Base-by-base conservation (phyloP, 2,797 vertebrate genomes). In the Rhadinocentrus ornatus region DNA sequence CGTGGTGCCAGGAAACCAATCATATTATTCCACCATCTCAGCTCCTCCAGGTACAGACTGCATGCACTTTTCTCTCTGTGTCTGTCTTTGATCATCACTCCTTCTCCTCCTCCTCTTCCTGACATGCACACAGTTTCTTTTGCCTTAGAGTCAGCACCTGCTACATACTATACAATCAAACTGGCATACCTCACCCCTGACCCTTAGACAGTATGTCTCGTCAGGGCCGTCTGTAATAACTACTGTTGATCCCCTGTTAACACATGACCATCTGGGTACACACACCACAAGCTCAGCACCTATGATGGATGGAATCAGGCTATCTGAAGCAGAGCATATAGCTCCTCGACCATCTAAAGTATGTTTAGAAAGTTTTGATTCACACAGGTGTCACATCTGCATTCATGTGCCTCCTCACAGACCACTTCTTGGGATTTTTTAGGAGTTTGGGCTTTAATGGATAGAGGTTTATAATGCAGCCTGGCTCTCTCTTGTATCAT, bases 1-100 rank as follows among this genome's bases (percentile, higher is more conserved):
- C 96, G 1, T 97, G 97, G 97, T 99, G 97, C 92, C 97, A 99
- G 84, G 97, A 97, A 89, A 94, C 95, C 57, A 97, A 98, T 58
- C 96, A 96, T 75, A 93, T 93, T 46, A 96, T 97, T 88, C 95
- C 95, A 73, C 96, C 96, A 48, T 96, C 95, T 78, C 97, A 99
- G 81, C 95, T 99, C 69, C 83, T 99, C 86, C 97, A 99, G 97
- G 97, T 99, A 89, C 67, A 48, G 34, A 55, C 53, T n/a, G 2
- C 39, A 46, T 37, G 0, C 70, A 58, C 20, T 26, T 29, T 22
- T 18, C 34, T 37, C 26, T 52, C 3, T 44, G 16, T 9, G 22
- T 60, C 37, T 62, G 56, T 54, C 41, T 70, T 24, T 64, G 27
- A 29, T 59, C 70, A 62, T 66, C 60, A 34, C 58, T 58, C 48